These are phyloP conservation scores for Drosophila nigritarsus DNA, from an alignment of 2,888 invertebrate species.

Conservation along the genomic window DNA sequence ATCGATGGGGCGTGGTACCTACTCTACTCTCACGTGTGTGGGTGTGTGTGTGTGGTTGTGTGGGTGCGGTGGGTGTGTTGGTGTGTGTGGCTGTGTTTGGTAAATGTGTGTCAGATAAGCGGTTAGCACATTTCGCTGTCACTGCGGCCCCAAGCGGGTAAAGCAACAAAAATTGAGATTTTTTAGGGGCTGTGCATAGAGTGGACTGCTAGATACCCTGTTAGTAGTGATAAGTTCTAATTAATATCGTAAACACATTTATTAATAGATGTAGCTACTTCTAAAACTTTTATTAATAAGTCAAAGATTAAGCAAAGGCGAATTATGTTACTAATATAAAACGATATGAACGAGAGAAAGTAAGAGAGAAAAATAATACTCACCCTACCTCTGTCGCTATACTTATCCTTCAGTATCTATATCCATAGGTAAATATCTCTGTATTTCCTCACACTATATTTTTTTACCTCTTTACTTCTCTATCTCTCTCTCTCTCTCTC, in stretches of 20 bases:
- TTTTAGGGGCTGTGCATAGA: neutral
- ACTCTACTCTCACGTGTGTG: neutral
- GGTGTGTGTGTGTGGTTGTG: neutral
- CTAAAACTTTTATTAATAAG: neutral
- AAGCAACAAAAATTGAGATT: slow-evolving; percentile 15
- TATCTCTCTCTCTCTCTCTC: neutral
- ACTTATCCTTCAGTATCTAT: neutral
- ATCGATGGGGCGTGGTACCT: slow-evolving; percentile 50
- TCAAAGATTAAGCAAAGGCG: neutral
- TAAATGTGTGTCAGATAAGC: slow-evolving; percentile 73
- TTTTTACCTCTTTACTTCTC: too few relatives aligned
- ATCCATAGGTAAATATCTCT: neutral
- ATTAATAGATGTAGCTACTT: neutral
- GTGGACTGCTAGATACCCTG: neutral
- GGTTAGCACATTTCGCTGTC: slow-evolving; percentile 68
- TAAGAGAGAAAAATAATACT: too few relatives aligned
- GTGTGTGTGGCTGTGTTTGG: slow-evolving; percentile 29
- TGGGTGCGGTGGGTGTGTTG: slow-evolving; percentile 16
- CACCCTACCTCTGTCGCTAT: neutral
- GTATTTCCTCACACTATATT: too few relatives aligned
- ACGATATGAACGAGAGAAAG: too few relatives aligned
- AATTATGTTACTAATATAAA: neutral
- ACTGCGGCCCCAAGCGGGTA: slow-evolving; percentile 28
- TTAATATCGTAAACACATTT: neutral
- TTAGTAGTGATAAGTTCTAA: neutral